Evolutionary conservation across 2,888 invertebrate genomes (phyloP).

Genomic region (Agrochola lychnidis): DNA sequence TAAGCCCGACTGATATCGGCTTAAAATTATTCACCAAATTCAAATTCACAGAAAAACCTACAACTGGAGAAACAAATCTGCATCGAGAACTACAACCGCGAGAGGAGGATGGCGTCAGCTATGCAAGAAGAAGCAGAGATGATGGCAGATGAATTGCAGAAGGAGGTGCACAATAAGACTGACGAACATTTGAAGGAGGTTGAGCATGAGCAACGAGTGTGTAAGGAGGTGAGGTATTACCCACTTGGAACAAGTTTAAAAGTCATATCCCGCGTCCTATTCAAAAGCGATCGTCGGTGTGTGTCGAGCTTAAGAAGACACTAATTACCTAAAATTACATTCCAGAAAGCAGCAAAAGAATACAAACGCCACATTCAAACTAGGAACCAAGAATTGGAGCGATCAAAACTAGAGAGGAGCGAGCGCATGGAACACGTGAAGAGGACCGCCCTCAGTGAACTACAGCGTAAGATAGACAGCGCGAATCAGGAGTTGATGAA

Average conservation of each 20-base stretch:
- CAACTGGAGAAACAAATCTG: conserved; percentile 80
- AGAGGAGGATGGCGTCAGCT: conserved; percentile 72
- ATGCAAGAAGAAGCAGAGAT: conserved; percentile 77
- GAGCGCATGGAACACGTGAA: conserved; percentile 80
- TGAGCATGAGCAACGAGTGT: conserved; percentile 71
- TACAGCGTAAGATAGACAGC: conserved; percentile 74
- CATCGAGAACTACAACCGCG: conserved; percentile 75
- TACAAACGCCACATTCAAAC: conserved; percentile 79
- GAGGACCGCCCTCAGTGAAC: conserved; percentile 75
- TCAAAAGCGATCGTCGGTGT: no score
- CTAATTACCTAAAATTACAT: conserved; percentile 2
- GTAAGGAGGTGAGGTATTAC: conserved; percentile 74
- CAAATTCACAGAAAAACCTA: conserved; percentile 73
- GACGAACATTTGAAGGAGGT: conserved; percentile 71
- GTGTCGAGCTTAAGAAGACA: no score
- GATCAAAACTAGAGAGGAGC: conserved; percentile 72
- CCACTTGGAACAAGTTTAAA: neutral
- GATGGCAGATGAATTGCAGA: conserved; percentile 75
- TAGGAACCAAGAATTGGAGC: conserved; percentile 72
- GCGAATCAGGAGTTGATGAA: conserved; percentile 79
- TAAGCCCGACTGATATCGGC: neutral
- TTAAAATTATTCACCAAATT: neutral
- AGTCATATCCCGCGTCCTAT: no score
- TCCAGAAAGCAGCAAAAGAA: conserved; percentile 80
- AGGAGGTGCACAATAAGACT: conserved; percentile 72